Conservation (phyloP, 2,888 invertebrate species). For the Ophraella communa region DNA sequence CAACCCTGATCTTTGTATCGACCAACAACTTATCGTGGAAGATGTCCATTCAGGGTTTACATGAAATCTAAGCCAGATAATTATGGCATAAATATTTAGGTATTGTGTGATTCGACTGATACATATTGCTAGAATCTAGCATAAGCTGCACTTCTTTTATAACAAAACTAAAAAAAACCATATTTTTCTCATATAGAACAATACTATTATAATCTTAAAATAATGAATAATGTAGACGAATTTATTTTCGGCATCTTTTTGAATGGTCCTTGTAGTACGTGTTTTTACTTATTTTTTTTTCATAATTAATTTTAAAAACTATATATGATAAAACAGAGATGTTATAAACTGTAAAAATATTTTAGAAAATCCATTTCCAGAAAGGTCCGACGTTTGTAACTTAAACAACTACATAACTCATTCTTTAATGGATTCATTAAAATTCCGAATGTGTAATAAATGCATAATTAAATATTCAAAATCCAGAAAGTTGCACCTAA, state of each 20-base stretch:
- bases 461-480: constrained; percentile 43
- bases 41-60: background rate
- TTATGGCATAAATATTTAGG: background rate
- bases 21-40: background rate
- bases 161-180: too few relatives aligned
- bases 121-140: constrained; percentile 1
- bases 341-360: background rate
- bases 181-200: too few relatives aligned
- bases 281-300: background rate
- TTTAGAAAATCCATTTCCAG: constrained; percentile 22
- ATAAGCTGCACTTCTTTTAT: too few relatives aligned
- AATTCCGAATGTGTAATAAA: constrained; percentile 42
- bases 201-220: too few relatives aligned
- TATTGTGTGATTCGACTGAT: constrained; percentile 1
- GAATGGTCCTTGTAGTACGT: too few relatives aligned
- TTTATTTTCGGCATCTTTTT: too few relatives aligned
- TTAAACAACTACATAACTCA: constrained; percentile 43
- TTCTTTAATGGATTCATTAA: constrained; percentile 44
- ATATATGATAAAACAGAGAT: background rate
- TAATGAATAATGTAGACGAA: too few relatives aligned
- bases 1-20: background rate
- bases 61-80: constrained; percentile 1
- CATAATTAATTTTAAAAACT: background rate
- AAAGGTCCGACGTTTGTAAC: constrained; percentile 38
- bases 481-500: constrained; percentile 36